These are phyloP conservation scores for Thunnus albacares DNA, from an alignment of 2,797 vertebrate genomes.

Conservation along the genomic window DNA sequence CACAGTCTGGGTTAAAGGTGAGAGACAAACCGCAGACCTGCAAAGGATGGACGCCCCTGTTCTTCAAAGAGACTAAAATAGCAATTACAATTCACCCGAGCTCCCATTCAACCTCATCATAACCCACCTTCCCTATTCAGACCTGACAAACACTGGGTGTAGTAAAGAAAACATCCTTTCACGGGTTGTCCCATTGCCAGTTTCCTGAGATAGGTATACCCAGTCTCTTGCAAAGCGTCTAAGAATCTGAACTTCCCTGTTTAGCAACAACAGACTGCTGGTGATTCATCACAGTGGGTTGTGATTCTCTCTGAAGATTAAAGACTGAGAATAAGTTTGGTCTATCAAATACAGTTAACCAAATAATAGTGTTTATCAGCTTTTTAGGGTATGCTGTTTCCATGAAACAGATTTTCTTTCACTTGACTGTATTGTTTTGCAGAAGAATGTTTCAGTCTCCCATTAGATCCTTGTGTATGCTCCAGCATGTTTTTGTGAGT, in stretches of 20 bases:
- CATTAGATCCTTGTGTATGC: slow-evolving; percentile 16
- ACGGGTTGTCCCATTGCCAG: slow-evolving; percentile 71
- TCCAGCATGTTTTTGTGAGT: slow-evolving; percentile 58
- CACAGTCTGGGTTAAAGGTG: slow-evolving; percentile 69
- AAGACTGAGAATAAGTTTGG: slow-evolving; percentile 29
- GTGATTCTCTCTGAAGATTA: slow-evolving; percentile 44
- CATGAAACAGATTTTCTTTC: slow-evolving; percentile 7
- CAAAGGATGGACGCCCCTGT: slow-evolving; percentile 43
- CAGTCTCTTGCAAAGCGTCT: slow-evolving; percentile 45
- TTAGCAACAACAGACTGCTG: slow-evolving; percentile 61
- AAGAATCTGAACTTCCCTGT: slow-evolving; percentile 77
- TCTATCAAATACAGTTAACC: slow-evolving; percentile 28
- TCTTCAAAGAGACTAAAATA: slow-evolving; percentile 75
- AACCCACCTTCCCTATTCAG: slow-evolving; percentile 66
- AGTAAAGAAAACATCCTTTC: slow-evolving; percentile 85
- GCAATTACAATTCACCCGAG: slow-evolving; percentile 57
- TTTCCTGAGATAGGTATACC: slow-evolving; percentile 78
- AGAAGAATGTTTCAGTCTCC: slow-evolving; percentile 17
- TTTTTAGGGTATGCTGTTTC: slow-evolving; percentile 12
- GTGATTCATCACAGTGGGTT: slow-evolving; percentile 55
- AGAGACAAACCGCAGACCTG: slow-evolving; percentile 60
- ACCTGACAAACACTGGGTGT: slow-evolving; percentile 77
- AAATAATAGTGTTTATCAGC: slow-evolving; percentile 20
- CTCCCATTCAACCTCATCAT: slow-evolving; percentile 61
- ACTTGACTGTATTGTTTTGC: background rate